Evolutionary conservation across 2,888 invertebrate species (phyloP), one percentile per base, ranked within the genome.

Genomic region (Tinea semifulvella): DNA sequence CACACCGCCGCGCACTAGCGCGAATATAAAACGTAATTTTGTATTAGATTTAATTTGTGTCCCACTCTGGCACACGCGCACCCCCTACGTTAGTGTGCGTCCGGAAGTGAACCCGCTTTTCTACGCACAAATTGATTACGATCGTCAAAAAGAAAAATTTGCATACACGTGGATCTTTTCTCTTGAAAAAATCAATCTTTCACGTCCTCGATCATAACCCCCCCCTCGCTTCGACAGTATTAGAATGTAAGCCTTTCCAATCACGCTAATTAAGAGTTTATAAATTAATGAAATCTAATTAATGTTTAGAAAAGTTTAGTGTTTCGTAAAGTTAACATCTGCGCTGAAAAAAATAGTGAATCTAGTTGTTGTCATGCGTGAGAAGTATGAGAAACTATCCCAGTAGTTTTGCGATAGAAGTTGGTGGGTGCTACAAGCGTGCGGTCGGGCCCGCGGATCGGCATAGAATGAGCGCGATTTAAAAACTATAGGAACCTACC

Each of bases 21-120:
- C 56, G 68, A 75, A 76, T 75, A 75, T 77, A 77, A 79, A 77
- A 80, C 79, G 80, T 77, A 79, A 79, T 79, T 80, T 79, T 77
- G 79, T 80, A 79, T 79, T 79, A 80, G 80, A 80, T 79, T 79
- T 79, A 80, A 80, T 80, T 79, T 77, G 79, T 65, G 62, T 61
- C 65, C 58, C 61, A 63, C 65, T 27, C 40, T n/a, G 14, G 13
- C 39, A 59, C 58, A 47, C 28, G 46, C 42, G 45, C 47, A 45
- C 55, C 53, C 46, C 35, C 52, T 27, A 8, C 17, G 19, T 48
- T 61, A 57, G 66, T 60, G 63, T 56, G 62, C 54, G 61, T 57
- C 62, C 65, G 63, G 62, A 63, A 64, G 63, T 58, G 55, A 63
- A 57, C 60, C 51, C 58, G 60, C 71, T 70, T 36, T 68, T 72